Percentiles rank a stretch among this genome's conserved stretches.
Evolutionary conservation across 1,140 invertebrate species (phyloP).

Genomic region (Bombus soroeensis): DNA sequence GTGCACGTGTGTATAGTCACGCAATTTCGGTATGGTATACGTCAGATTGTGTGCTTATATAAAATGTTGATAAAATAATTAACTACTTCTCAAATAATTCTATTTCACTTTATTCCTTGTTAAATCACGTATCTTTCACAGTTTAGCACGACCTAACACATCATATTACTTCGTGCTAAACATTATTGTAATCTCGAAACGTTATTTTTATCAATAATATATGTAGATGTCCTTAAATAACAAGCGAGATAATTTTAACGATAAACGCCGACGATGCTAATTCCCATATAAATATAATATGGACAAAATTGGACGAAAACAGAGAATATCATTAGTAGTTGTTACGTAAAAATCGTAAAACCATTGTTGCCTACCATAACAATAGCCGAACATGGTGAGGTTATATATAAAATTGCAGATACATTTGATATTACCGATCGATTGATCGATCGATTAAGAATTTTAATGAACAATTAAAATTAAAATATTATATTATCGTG

Average conservation of each 20-base stretch:
- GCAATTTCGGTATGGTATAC: not conserved
- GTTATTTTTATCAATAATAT: no score
- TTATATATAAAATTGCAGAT: not conserved
- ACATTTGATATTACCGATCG: not conserved
- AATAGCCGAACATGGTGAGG: not conserved
- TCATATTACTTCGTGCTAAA: not conserved
- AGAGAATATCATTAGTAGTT: not conserved
- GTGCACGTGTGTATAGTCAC: no score
- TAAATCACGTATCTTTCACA: not conserved
- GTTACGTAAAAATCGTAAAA: not conserved
- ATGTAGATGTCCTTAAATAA: not conserved
- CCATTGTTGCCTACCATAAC: no score
- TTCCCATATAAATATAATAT: not conserved
- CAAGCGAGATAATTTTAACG: not conserved
- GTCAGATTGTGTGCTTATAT: not conserved
- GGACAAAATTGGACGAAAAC: not conserved
- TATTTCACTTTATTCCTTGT: not conserved
- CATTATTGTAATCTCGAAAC: not conserved
- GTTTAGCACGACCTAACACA: not conserved
- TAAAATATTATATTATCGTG: not conserved
- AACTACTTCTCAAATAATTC: constrained; percentile 7
- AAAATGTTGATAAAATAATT: not conserved
- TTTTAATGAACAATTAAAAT: not conserved
- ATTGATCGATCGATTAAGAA: not conserved
- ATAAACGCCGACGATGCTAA: not conserved